Base-by-base conservation (phyloP, 2,888 invertebrate species). In the Agrotis exclamationis region DNA sequence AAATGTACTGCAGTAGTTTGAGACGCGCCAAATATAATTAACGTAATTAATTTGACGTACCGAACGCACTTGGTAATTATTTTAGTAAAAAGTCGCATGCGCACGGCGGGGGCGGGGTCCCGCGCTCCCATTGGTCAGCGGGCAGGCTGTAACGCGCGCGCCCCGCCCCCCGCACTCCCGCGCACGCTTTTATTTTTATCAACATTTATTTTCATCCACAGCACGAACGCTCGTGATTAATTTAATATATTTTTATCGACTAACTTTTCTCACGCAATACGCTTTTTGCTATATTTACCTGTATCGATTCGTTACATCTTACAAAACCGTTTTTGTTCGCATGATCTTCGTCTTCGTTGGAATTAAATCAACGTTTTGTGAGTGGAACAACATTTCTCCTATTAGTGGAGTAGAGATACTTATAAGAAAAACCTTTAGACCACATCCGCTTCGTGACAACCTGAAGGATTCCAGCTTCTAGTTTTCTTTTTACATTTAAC, bases 181-280 rank as follows among this genome's bases (percentile, higher is more conserved):
- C 84, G 68, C 83, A 85, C 76, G 80, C 87, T 89, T 89, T 89
- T 88, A 87, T 89, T 90, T 88, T 88, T 86, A 86, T 71, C 82
- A 86, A 88, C 86, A 88, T 86, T 89, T 90, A 91, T 90, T 90
- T 88, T 87, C 85, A 88, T 83, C 84, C 88, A 67, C 85, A 77
- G 84, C 92, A 92, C 91, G 93, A 92, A 91, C 89, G 82, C 80
- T 86, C 87, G 89, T 94, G 94, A 94, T 95, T 94, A 95, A 95
- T 95, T 94, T 92, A 93, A 94, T 94, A 94, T 93, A 93, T 93
- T 93, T 92, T 92, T 89, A 92, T 88, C 87, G 88, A 88, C 83
- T 87, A 88, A 87, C 89, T 90, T 89, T 87, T 91, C 92, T 92
- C 93, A 93, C 92, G 94, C 92, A 88, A 92, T 89, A 84, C 75